Conservation (phyloP, 2,113 vertebrate species). For the Megaceryle torquata region DNA sequence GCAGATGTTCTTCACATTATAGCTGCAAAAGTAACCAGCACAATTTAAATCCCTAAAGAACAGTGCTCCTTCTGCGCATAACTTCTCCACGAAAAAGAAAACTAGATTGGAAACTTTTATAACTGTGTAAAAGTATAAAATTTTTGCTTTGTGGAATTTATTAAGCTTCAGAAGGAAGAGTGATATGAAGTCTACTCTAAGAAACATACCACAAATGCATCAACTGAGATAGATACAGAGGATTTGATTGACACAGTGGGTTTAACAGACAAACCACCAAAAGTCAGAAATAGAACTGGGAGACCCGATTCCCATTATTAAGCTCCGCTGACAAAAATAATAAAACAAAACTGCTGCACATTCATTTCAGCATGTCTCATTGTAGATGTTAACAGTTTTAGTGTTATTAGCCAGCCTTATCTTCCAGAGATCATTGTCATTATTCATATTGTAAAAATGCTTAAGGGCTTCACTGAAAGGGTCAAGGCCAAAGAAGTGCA, state of each 20-base stretch:
- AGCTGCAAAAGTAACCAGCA: constrained; percentile 12
- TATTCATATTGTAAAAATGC: neutral
- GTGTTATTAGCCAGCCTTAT: neutral
- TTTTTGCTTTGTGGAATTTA: neutral
- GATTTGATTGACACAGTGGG: neutral
- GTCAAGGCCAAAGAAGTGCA: neutral
- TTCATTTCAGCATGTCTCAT: neutral
- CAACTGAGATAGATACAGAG: neutral
- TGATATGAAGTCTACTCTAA: neutral
- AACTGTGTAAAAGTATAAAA: neutral
- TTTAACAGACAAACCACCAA: neutral
- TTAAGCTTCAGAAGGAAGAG: neutral
- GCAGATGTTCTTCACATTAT: neutral
- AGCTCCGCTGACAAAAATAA: neutral
- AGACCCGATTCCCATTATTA: neutral
- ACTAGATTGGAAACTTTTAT: neutral
- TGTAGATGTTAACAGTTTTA: constrained; percentile 7
- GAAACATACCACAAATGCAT: neutral
- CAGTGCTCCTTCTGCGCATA: neutral
- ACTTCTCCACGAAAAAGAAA: neutral
- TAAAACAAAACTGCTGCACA: neutral
- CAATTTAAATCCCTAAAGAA: neutral
- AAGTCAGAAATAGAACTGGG: neutral
- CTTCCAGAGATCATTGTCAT: neutral
- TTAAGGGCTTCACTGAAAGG: neutral